Percentiles rank a stretch among this genome's conserved stretches.
Evolutionary conservation across 2,113 vertebrate genomes (phyloP).

Genomic region (Paradisaea rubra): DNA sequence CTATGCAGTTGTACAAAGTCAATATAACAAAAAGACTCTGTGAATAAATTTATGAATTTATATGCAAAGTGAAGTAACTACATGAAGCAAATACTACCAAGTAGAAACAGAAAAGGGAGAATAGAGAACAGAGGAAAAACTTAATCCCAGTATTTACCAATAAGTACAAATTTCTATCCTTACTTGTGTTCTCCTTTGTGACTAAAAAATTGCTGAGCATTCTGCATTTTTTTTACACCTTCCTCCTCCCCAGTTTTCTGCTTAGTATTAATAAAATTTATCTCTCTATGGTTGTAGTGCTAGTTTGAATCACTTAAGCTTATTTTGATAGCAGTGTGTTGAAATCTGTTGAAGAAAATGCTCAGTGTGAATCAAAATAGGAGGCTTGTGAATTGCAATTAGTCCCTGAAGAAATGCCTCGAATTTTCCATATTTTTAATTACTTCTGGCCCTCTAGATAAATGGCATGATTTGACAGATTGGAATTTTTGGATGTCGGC

Average conservation of each 20-base stretch:
- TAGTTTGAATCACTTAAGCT: not conserved
- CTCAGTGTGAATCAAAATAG: not conserved
- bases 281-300: not conserved
- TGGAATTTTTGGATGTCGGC: conserved; percentile 8
- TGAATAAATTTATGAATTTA: not conserved
- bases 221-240: not conserved
- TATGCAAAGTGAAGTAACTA: not conserved
- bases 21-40: not conserved
- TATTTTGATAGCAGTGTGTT: not conserved
- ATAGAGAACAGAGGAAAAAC: not conserved
- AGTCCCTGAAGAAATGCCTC: not conserved
- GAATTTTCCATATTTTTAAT: conserved; percentile 27
- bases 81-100: not conserved
- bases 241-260: not conserved
- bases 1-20: not conserved
- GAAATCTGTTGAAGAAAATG: not conserved
- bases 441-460: not conserved
- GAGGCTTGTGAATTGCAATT: not conserved
- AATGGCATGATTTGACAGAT: conserved; percentile 15
- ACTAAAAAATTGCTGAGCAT: not conserved
- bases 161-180: not conserved
- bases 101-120: not conserved
- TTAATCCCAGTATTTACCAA: not conserved
- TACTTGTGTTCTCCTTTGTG: not conserved
- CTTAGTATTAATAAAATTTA: not conserved